These are phyloP conservation scores for Acipenser oxyrinchus DNA, from an alignment of 2,797 vertebrate species.

Conservation along the genomic window DNA sequence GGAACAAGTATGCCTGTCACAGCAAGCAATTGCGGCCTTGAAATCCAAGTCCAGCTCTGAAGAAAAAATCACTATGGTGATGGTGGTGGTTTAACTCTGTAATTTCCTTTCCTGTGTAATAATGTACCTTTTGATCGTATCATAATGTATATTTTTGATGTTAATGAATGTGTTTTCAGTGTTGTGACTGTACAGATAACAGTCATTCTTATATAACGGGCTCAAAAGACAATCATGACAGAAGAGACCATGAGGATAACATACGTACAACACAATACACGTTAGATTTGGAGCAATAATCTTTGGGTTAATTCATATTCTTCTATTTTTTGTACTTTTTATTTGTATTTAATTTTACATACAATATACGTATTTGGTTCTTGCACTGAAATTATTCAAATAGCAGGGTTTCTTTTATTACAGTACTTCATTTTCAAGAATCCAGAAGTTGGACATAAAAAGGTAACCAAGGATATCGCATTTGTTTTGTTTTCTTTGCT, in stretches of 20 bases:
- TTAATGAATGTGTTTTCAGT: constrained; percentile 93
- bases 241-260: constrained; percentile 50
- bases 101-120: constrained; percentile 85
- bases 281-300: constrained; percentile 59
- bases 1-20: constrained; percentile 77
- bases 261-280: constrained; percentile 34
- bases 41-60: constrained; percentile 57
- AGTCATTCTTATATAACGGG: constrained; percentile 22
- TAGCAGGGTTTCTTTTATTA: constrained; percentile 18
- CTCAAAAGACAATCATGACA: constrained; percentile 85
- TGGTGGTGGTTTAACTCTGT: constrained; percentile 63
- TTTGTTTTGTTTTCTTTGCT: constrained; percentile 27
- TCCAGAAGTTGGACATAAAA: neutral
- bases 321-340: constrained; percentile 19
- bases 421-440: neutral
- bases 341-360: constrained; percentile 16
- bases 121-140: constrained; percentile 97
- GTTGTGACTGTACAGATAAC: constrained; percentile 59
- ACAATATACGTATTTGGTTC: constrained; percentile 17
- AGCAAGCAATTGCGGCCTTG: constrained; percentile 64
- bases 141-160: constrained; percentile 94
- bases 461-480: constrained; percentile 22
- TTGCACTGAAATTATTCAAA: constrained; percentile 11
- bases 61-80: constrained; percentile 59
- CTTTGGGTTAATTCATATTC: constrained; percentile 43